Evolutionary conservation across 1,140 invertebrate species (phyloP), one percentile per base, ranked within the genome.

Genomic region (Leptinotarsa undecemlineata): DNA sequence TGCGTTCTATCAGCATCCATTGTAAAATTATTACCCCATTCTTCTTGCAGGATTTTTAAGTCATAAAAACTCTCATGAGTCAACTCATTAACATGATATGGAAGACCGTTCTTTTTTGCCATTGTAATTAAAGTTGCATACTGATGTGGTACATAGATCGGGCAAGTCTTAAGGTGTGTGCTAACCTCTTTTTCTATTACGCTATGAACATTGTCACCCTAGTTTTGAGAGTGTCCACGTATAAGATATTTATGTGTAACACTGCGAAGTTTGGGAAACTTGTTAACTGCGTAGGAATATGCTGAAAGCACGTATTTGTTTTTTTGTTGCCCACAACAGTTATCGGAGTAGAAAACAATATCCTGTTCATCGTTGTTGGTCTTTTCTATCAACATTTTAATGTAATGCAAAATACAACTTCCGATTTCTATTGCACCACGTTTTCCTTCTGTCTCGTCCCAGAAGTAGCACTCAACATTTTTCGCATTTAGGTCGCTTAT

Each of bases 381-480:
- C 8, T 51, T 66, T 60, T 73, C 60, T 64, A 74, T 60, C 48
- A 48, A 48, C 47, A n/a, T 51, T 14, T 70, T 57, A 3, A 70
- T 17, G 23, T 48, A 70, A 13, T 51, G 26, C 42, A 70, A n/a
- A n/a, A 70, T 17, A 62, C 76, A 77, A 11, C 81, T 79, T n/a
- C 82, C 83, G 75, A 87, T 87, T 81, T 86, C 84, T 68, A 83
- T 85, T 17, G 84, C 81, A 5, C 83, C 85, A 67, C 85, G 80
- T 51, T 84, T 82, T 19, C 77, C 87, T 67, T 84, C 76, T 3
- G 77, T 78, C 79, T 88, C 86, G 79, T 85, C 79, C 86, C 87
- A 88, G 33, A 86, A 78, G 76, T 82, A 86, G 71, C 86, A 84
- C 11, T 20, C n/a, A 23, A 19, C 61, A 13, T 67, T n/a, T 57